Evolutionary conservation across 2,888 invertebrate species (phyloP), one percentile per base, ranked within the genome.

Genomic region (Aelia acuminata): DNA sequence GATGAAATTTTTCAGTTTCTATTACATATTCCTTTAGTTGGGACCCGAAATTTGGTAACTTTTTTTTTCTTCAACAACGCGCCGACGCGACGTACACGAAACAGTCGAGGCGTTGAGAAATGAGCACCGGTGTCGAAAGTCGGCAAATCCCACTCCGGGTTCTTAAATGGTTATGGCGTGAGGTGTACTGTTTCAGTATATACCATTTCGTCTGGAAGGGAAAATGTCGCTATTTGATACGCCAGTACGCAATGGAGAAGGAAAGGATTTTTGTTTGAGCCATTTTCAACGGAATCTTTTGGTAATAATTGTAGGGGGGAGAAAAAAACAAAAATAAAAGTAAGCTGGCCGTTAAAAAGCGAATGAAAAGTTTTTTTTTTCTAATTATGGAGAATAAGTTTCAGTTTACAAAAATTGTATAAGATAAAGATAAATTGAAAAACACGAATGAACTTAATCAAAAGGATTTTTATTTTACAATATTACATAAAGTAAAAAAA

Each of bases 91-190:
- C 31, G 26, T 18, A 63, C 63, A 43, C 22, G 43, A 80, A 80
- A 80, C n/a, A 80, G 1, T 43, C 13, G 43, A 4, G n/a, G 80
- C 22, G 43, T 80, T 80, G 80, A 80, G 80, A 80, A 80, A 80
- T 43, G 80, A n/a, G 43, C 43, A 39, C 43, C 43, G 80, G 31
- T 80, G 80, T 43, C 80, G 80, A 39, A 80, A 80, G 80, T 80
- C 43, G 22, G 80, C 31, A 43, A 80, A 80, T 80, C 22, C n/a
- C 80, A 22, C 39, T 22, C 80, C n/a, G 43, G 43, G 43, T 80
- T 80, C 80, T 80, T 39, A n/a, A 80, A 80, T 80, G 80, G 80
- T 43, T 43, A 80, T 80, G 43, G 80, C 39, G 22, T n/a, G 63
- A 31, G 63, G 63, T 63, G 31, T 63, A 63, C 63, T 63, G 31